Base-by-base conservation (phyloP, 1,140 invertebrate genomes). In the Drosophila pruinosa region DNA sequence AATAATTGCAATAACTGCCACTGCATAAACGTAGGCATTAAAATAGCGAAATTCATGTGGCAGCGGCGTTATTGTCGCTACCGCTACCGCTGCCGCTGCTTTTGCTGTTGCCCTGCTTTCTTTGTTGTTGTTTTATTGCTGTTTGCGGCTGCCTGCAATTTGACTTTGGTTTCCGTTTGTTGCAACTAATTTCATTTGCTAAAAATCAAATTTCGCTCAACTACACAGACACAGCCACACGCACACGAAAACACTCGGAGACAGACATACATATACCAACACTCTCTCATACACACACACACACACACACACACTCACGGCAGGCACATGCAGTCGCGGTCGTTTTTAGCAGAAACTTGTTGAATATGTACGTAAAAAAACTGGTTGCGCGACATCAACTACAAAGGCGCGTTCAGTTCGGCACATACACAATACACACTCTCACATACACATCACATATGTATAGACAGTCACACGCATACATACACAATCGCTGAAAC, bases 331-430 rank as follows among this genome's bases (percentile, higher is more conserved):
- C 53, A 63, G 31, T 53, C 61, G 52, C 67, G 24, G 53, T 54
- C 59, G 59, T 52, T 68, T 75, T 72, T 73, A 73, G 71, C 74
- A 77, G 72, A 77, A 77, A 77, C 75, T 77, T 77, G 75, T 77
- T 77, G 75, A 77, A 75, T 77, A 71, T 71, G 67, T 57, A 72
- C 34, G 69, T 72, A 62, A 48, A 75, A 68, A 74, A 74, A 76
- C 74, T 74, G 71, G 74, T 76, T 73, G 70, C 57, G 70, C 70
- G 69, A 72, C 63, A 72, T 61, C 62, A 67, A 53, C 53, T 45
- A 75, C 61, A 72, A 62, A 64, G 61, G 67, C 59, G 59, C 58
- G 57, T 70, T 62, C 71, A 62, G 31, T 61, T 62, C 52, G 26
- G 28, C 59, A 72, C 63, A 72, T 50, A 61, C 68, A 61, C 43